Conservation (phyloP, 2,888 invertebrate genomes). For the Scelioninae gen. 1 region DNA sequence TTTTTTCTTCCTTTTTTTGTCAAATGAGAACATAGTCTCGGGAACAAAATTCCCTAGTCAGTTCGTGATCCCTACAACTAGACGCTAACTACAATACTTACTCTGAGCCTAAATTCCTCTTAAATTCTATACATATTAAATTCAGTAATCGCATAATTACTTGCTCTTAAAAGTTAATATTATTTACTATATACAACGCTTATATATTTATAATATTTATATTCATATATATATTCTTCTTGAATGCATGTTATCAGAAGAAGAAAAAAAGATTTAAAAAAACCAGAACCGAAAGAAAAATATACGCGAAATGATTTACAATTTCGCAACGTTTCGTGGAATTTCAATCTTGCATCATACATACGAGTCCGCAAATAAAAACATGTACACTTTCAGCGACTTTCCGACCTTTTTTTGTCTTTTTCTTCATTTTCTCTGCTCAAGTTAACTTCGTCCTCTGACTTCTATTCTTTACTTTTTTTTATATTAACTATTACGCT, state of each 20-base stretch:
- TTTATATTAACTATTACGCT: conserved; percentile 56
- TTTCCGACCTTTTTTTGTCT: conserved; percentile 61
- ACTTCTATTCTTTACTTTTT: conserved; percentile 7
- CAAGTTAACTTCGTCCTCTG: conserved; percentile 2
- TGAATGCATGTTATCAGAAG: conserved; percentile 78
- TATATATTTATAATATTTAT: conserved; percentile 68
- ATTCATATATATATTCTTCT: conserved; percentile 71
- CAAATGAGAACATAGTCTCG: conserved; percentile 82
- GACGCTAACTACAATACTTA: conserved; percentile 82
- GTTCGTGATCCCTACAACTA: conserved; percentile 82
- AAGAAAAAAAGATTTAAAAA: conserved; percentile 68
- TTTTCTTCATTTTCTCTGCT: conserved; percentile 18
- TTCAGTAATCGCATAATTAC: conserved; percentile 82
- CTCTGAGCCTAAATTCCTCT: conserved; percentile 73
- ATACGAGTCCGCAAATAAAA: conserved; percentile 83
- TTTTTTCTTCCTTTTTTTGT: conserved; percentile 19
- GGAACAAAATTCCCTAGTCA: conserved; percentile 80
- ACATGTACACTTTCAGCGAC: conserved; percentile 82
- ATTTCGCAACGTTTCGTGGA: conserved; percentile 56
- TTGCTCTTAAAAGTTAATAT: conserved; percentile 83
- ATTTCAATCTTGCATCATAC: conserved; percentile 73
- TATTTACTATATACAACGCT: conserved; percentile 84
- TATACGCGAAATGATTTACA: conserved; percentile 42
- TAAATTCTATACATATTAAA: conserved; percentile 78
- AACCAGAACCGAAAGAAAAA: conserved; percentile 67